Conservation (phyloP, 1,140 invertebrate species). For the Trinorchestia longiramus region DNA sequence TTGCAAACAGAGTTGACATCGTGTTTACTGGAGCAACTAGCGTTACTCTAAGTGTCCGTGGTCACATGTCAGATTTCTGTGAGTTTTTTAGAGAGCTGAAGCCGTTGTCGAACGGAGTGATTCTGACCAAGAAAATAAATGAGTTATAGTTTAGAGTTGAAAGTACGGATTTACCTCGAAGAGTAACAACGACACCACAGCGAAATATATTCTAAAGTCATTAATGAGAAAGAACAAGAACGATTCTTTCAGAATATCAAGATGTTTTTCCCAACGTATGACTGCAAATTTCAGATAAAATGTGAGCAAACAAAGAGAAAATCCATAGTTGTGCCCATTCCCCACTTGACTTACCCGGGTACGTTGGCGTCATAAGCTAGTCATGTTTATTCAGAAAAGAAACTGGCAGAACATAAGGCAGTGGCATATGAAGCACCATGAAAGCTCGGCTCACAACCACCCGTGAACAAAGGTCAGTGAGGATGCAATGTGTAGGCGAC, state of each 20-base stretch:
- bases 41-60: background rate
- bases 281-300: background rate
- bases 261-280: background rate
- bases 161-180: background rate
- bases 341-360: background rate
- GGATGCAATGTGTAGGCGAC: background rate
- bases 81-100: background rate
- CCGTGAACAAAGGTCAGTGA: background rate
- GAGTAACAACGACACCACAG: background rate
- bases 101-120: background rate
- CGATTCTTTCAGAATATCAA: background rate
- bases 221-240: background rate
- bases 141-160: background rate
- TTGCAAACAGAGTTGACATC: background rate
- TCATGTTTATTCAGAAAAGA: slow-evolving; percentile 2
- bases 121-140: background rate
- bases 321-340: background rate
- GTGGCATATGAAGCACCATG: background rate
- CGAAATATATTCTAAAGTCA: background rate
- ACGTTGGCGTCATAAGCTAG: background rate
- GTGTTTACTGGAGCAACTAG: background rate
- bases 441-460: background rate
- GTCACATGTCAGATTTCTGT: background rate
- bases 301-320: background rate
- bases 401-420: background rate